Percentiles rank a stretch among this genome's conserved stretches.
Evolutionary conservation across 2,888 invertebrate species (phyloP).

Genomic region (Podotricha telesiphe): DNA sequence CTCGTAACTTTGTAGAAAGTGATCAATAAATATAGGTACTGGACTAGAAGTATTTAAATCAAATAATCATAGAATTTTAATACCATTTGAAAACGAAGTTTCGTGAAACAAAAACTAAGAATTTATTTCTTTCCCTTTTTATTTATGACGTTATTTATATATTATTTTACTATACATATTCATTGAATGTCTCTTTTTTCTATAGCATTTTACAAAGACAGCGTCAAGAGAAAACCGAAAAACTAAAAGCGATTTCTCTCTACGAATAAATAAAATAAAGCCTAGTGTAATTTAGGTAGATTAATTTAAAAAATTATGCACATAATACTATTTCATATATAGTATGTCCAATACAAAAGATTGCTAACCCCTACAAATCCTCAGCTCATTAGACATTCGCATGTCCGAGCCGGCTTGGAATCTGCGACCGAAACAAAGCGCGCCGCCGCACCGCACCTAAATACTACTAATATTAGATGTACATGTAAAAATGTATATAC

Average conservation of each 20-base stretch:
- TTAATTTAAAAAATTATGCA: not conserved
- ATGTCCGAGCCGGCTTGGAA: slow-evolving; percentile 47
- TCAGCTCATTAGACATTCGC: slow-evolving; percentile 68
- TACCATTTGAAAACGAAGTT: no score
- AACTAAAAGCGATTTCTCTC: no score
- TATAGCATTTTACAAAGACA: no score
- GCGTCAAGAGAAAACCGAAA: no score
- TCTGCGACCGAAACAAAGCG: slow-evolving; percentile 44
- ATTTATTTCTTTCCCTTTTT: no score
- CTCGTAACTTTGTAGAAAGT: slow-evolving; percentile 9
- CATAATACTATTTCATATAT: not conserved
- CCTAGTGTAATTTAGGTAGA: no score
- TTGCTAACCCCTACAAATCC: slow-evolving; percentile 53
- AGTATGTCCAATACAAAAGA: not conserved
- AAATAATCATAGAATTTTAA: no score
- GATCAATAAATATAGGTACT: not conserved
- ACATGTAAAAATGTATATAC: not conserved
- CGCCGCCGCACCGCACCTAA: slow-evolving; percentile 41
- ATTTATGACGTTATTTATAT: no score
- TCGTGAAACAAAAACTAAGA: no score
- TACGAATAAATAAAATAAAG: no score
- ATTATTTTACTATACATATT: no score
- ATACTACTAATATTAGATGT: slow-evolving; percentile 15
- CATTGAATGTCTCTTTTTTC: no score
- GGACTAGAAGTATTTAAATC: not conserved